Conservation (phyloP, 2,888 invertebrate genomes). For the Drosophila tripunctata region DNA sequence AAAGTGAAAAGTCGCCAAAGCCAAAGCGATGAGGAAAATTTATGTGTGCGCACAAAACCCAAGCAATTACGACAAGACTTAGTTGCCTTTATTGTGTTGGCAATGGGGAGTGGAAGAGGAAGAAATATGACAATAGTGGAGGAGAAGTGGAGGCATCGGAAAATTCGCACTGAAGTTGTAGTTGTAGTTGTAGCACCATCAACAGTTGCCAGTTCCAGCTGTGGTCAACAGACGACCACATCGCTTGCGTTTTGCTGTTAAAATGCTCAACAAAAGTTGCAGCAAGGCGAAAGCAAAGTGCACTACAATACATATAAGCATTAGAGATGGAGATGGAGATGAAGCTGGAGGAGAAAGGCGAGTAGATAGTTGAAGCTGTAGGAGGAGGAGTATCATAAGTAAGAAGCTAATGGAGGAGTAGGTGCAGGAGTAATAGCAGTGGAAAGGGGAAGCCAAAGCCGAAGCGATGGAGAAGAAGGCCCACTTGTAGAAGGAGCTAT, state of each 20-base stretch:
- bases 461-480: too few species aligned
- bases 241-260: conserved; percentile 41
- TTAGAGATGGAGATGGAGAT: conserved; percentile 21
- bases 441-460: too few species aligned
- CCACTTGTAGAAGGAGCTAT: too few species aligned
- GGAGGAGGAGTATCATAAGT: not conserved
- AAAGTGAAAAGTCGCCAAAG: conserved; percentile 57
- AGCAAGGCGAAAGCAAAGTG: conserved; percentile 35
- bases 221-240: conserved; percentile 49
- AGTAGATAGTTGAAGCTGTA: not conserved
- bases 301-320: conserved; percentile 55
- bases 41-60: conserved; percentile 46
- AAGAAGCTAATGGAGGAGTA: too few species aligned
- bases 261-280: conserved; percentile 59
- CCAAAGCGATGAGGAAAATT: conserved; percentile 38
- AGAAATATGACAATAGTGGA: conserved; percentile 33
- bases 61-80: conserved; percentile 58
- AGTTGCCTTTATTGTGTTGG: conserved; percentile 44
- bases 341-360: not conserved
- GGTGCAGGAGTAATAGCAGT: too few species aligned
- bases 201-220: conserved; percentile 16
- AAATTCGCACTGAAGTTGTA: not conserved
- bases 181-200: not conserved
- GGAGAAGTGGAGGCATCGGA: not conserved
- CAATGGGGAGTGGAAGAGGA: too few species aligned